Percentiles rank a stretch among this genome's conserved stretches.
These are phyloP conservation scores for Pogonocherus hispidulus DNA, from an alignment of 2,888 invertebrate genomes.

Conservation along the genomic window DNA sequence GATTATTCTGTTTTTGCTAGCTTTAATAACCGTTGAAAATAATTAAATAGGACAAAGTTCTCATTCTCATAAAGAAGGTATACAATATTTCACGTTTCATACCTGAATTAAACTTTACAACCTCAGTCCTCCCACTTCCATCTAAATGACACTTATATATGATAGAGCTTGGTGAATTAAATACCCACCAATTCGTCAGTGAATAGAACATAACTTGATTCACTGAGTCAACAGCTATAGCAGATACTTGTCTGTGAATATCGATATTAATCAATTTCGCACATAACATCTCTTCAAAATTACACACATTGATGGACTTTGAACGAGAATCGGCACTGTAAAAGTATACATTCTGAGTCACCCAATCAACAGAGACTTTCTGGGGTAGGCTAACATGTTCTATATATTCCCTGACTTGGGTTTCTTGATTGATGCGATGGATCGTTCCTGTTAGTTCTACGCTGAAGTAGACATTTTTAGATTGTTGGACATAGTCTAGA, in stretches of 20 bases:
- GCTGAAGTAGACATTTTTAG: slow-evolving; percentile 70
- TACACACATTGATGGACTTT: slow-evolving; percentile 63
- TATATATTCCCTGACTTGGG: slow-evolving; percentile 63
- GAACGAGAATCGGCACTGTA: slow-evolving; percentile 64
- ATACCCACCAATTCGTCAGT: slow-evolving; percentile 67
- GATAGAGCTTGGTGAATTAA: slow-evolving; percentile 68
- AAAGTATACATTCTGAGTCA: slow-evolving; percentile 80
- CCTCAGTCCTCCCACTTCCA: slow-evolving; percentile 68
- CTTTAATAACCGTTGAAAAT: no score
- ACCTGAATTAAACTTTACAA: slow-evolving; percentile 62
- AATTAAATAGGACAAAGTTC: no score
- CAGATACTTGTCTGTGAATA: slow-evolving; percentile 70
- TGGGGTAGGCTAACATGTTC: slow-evolving; percentile 69
- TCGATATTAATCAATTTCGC: slow-evolving; percentile 70
- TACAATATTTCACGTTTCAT: slow-evolving; percentile 5
- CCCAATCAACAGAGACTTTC: slow-evolving; percentile 81
- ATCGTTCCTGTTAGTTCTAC: slow-evolving; percentile 67
- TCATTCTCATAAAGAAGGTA: no score
- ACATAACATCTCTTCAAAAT: slow-evolving; percentile 60
- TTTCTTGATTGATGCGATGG: slow-evolving; percentile 65
- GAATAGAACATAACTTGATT: slow-evolving; percentile 75
- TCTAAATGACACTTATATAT: slow-evolving; percentile 72
- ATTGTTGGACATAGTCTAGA: slow-evolving; percentile 70
- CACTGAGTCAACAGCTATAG: slow-evolving; percentile 77
- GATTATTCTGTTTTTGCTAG: no score